Evolutionary conservation across 23 tunicate genomes (phyloP).

Genomic region (Trididemnum clinides): DNA sequence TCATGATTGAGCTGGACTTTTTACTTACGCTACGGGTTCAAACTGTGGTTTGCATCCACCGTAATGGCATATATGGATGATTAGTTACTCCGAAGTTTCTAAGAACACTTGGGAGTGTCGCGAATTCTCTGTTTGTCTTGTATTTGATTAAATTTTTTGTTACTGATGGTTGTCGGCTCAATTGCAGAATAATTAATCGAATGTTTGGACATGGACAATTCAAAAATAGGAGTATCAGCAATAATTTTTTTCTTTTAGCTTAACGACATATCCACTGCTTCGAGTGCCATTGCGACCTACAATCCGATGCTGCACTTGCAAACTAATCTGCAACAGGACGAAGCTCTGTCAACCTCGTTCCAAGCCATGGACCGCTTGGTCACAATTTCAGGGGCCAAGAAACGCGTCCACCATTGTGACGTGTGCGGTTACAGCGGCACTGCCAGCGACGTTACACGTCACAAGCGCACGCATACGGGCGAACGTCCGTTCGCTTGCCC

Average conservation of each 20-base stretch:
- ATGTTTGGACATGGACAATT: too few relatives aligned
- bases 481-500: constrained; percentile 19
- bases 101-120: too few relatives aligned
- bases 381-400: neutral
- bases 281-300: constrained; percentile 21
- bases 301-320: constrained; percentile 38
- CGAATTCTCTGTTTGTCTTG: too few relatives aligned
- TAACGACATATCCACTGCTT: neutral
- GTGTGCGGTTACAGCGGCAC: constrained; percentile 7
- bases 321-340: neutral
- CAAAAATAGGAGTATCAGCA: too few relatives aligned
- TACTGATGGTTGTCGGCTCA: too few relatives aligned
- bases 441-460: constrained; percentile 17
- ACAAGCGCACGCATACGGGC: constrained; percentile 23
- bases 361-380: neutral
- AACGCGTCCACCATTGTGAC: constrained; percentile 4
- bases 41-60: too few relatives aligned
- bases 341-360: neutral
- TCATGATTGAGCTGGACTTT: too few relatives aligned
- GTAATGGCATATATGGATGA: too few relatives aligned
- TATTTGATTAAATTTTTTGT: too few relatives aligned
- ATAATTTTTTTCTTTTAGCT: neutral
- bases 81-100: too few relatives aligned
- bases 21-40: too few relatives aligned
- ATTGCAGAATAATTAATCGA: too few relatives aligned